These are phyloP conservation scores for Spicauda simplicius DNA, from an alignment of 2,888 invertebrate species.

Conservation along the genomic window DNA sequence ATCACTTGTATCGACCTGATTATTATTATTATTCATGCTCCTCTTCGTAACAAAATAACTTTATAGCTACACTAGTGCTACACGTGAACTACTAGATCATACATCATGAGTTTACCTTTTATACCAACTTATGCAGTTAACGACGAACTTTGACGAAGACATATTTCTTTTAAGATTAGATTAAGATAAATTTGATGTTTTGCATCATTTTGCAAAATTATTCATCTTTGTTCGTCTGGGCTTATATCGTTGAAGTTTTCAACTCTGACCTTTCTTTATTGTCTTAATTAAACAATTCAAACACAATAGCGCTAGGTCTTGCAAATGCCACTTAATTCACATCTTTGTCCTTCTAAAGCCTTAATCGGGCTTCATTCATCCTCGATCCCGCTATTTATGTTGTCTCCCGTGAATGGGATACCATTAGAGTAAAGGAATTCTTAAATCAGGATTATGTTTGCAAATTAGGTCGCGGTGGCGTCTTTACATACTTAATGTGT, in stretches of 20 bases:
- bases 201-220: background rate
- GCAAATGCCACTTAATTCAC: conserved; percentile 45
- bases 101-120: no score
- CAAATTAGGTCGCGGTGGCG: background rate
- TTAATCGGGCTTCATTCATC: conserved; percentile 37
- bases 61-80: no score
- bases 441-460: conserved; percentile 28
- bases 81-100: no score
- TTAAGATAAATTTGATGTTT: background rate
- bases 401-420: conserved; percentile 31
- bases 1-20: no score
- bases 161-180: background rate
- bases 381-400: conserved; percentile 42
- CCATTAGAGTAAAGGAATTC: conserved; percentile 22
- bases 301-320: conserved; percentile 42
- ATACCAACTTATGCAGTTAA: no score
- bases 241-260: background rate
- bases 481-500: no score
- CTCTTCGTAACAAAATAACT: no score
- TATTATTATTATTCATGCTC: no score
- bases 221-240: background rate
- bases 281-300: conserved; percentile 47
- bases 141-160: background rate
- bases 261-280: conserved; percentile 9
- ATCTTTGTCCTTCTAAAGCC: conserved; percentile 44